Evolutionary conservation across 2,797 vertebrate species (phyloP), one percentile per base, ranked within the genome.

Genomic region (Sebastes dallii): DNA sequence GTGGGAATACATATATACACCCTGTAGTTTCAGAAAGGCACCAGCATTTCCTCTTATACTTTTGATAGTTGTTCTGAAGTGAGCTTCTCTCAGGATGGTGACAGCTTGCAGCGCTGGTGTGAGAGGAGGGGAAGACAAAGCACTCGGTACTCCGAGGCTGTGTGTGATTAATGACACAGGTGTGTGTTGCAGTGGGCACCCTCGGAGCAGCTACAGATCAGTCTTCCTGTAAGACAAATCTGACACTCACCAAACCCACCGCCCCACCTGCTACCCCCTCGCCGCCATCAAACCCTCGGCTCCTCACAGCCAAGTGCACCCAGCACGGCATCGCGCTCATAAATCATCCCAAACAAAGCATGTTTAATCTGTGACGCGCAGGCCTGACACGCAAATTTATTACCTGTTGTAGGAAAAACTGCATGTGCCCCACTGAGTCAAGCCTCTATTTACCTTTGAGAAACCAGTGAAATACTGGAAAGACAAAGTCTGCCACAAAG

Each of bases 291-390:
- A 92, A 94, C 92, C 91, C 88, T 93, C 86, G 78, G 90, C 91
- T 90, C 86, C 90, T 94, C 87, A 69, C 92, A 93, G 95, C 94
- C 92, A 94, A 94, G 94, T 93, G 89, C 91, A 92, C 91, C 85
- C 92, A 78, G 88, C 91, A 84, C 85, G 86, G 83, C 94, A 91
- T 93, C 83, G 55, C 75, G 29, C 91, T 92, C 96, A 97, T 97
- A 97, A 97, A 97, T 97, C 96, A 97, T 96, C 91, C 89, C 77
- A 95, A 90, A 96, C 95, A 96, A 88, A 95, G 96, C 95, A 93
- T 94, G 96, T 96, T 94, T 95, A 96, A 98, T 96, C 96, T 94
- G 83, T 85, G 90, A 95, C 92, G 87, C 75, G 94, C 88, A 90
- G 76, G 84, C 90, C 91, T 83, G 92, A 94, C 95, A 94, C 93